phyloP scores from a whole-genome alignment of 2,113 vertebrate genomes.

The Chionomys nivalis region DNA sequence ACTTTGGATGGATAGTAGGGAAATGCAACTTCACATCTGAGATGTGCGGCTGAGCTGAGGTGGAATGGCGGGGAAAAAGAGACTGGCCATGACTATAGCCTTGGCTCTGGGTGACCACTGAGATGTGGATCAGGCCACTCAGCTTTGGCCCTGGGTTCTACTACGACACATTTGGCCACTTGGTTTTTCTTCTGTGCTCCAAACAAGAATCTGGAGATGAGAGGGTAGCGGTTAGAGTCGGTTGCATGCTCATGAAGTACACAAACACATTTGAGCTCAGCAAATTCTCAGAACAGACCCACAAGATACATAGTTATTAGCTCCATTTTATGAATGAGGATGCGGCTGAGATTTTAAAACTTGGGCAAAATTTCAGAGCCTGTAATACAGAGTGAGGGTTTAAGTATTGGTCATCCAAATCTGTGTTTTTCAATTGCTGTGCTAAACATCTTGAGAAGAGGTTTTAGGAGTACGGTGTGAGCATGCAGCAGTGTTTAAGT shows the following conservation, averaged over 20 bases:
- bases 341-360: not conserved
- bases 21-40: not conserved
- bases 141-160: not conserved
- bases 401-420: not conserved
- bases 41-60: not conserved
- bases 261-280: not conserved
- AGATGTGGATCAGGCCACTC: not conserved
- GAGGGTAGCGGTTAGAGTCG: not conserved
- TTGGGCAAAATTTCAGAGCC: not conserved
- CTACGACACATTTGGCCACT: not conserved
- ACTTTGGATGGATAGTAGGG: not conserved
- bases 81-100: not conserved
- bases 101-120: not conserved
- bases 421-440: not conserved
- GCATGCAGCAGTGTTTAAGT: not conserved
- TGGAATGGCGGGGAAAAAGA: not conserved
- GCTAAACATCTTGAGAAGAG: not conserved
- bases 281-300: not conserved
- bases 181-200: conserved; percentile 19
- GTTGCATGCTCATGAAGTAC: not conserved
- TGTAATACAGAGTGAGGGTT: not conserved
- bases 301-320: not conserved
- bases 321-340: not conserved
- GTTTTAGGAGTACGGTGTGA: not conserved
- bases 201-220: not conserved